Evolutionary conservation across 2,113 vertebrate genomes (phyloP).

Genomic region (Glaucidium brasilianum): DNA sequence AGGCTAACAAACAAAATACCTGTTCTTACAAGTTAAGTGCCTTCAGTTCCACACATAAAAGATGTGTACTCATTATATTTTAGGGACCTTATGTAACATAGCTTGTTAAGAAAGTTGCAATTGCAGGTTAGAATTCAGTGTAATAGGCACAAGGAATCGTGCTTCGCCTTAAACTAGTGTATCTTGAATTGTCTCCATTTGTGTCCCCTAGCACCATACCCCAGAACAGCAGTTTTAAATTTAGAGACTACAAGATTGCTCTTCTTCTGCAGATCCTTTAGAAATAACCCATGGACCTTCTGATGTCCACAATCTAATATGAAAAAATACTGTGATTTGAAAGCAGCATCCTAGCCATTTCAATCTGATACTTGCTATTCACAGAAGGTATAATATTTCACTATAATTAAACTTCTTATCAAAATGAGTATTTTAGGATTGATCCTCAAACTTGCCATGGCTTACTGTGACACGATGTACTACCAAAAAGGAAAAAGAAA

Average conservation of each 20-base stretch:
- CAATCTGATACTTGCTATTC: not conserved
- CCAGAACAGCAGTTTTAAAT: not conserved
- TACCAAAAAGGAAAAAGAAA: not conserved
- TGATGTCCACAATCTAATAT: not conserved
- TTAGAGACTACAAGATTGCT: not conserved
- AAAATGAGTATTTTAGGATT: not conserved
- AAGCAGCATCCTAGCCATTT: not conserved
- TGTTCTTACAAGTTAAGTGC: not conserved
- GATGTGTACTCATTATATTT: not conserved
- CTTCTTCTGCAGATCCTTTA: not conserved
- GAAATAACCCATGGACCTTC: not conserved
- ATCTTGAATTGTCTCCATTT: not conserved
- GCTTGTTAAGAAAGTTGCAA: not conserved
- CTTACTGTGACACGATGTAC: not conserved
- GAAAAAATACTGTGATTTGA: not conserved
- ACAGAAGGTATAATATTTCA: not conserved
- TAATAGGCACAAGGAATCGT: not conserved
- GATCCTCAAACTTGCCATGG: rapidly evolving
- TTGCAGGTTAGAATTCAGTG: not conserved
- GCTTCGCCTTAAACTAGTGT: not conserved
- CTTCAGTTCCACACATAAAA: not conserved
- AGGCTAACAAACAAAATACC: not conserved
- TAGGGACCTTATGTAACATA: not conserved
- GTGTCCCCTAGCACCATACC: not conserved
- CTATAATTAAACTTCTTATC: not conserved